Percentiles rank a stretch among this genome's conserved stretches.
Evolutionary conservation across 1,140 invertebrate genomes (phyloP).

Genomic region (Apis cerana): DNA sequence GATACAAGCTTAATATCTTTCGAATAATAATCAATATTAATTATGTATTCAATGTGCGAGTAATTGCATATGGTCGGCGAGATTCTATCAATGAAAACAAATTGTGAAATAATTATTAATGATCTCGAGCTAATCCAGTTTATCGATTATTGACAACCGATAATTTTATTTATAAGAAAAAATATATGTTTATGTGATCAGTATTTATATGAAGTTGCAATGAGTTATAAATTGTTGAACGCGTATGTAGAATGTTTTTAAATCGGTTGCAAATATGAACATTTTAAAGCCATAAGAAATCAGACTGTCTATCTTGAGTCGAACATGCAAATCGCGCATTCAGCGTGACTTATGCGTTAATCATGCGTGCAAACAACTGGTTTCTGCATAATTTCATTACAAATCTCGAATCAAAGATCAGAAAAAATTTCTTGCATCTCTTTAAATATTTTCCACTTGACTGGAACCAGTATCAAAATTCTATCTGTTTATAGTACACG

Average conservation of each 20-base stretch:
- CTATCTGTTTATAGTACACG: background rate
- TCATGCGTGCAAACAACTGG: slow-evolving; percentile 6
- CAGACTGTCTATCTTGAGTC: slow-evolving; percentile 21
- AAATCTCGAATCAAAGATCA: background rate
- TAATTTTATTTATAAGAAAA: background rate
- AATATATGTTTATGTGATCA: background rate
- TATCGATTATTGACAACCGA: too few species aligned
- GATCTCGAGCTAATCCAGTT: too few species aligned
- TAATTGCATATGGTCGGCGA: too few species aligned
- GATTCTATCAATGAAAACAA: too few species aligned
- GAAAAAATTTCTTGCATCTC: slow-evolving; percentile 8
- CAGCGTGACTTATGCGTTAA: slow-evolving; percentile 10
- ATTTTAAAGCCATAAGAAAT: background rate
- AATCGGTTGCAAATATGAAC: background rate
- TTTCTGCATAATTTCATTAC: slow-evolving; percentile 40
- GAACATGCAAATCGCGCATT: slow-evolving; percentile 13
- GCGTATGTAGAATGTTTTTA: background rate
- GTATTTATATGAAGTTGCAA: too few species aligned
- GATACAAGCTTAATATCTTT: too few species aligned
- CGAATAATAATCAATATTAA: too few species aligned
- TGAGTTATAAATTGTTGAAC: background rate
- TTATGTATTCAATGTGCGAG: too few species aligned
- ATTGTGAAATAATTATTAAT: too few species aligned
- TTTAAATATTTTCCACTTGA: slow-evolving; percentile 22
- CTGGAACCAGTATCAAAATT: slow-evolving; percentile 12